Evolutionary conservation across 2,797 vertebrate species (phyloP).

Genomic region (Cryptoblepharus egeriae): DNA sequence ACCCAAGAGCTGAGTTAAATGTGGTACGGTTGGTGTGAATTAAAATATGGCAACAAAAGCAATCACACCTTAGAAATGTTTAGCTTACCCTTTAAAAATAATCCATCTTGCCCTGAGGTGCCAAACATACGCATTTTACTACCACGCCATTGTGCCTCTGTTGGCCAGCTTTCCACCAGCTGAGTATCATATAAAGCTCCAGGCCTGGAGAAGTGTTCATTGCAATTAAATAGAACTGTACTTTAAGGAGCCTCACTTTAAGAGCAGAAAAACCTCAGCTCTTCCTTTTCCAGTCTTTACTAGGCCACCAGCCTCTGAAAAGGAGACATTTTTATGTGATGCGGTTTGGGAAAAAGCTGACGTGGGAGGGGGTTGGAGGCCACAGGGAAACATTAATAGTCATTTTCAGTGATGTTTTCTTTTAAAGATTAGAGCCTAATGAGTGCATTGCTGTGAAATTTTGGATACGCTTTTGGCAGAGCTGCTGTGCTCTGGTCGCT

Average conservation of each 20-base stretch:
- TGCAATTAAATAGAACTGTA: conserved; percentile 42
- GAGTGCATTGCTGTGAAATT: conserved; percentile 68
- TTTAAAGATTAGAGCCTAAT: conserved; percentile 65
- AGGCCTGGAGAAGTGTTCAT: conserved; percentile 18
- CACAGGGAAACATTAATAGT: conserved; percentile 61
- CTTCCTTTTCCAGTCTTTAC: conserved; percentile 47
- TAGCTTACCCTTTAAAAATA: conserved; percentile 44
- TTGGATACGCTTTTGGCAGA: conserved; percentile 70
- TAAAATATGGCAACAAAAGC: conserved; percentile 21
- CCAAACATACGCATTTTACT: conserved; percentile 37
- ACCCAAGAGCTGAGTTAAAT: conserved; percentile 28
- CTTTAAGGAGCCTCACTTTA: conserved; percentile 39
- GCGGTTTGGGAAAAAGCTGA: conserved; percentile 61
- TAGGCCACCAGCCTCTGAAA: conserved; percentile 31
- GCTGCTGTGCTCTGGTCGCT: conserved; percentile 12
- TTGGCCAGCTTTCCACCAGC: conserved; percentile 37
- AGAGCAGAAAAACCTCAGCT: conserved; percentile 26
- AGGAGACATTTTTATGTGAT: conserved; percentile 47
- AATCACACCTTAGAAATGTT: conserved; percentile 47
- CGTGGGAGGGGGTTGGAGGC: conserved; percentile 60
- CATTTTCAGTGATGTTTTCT: conserved; percentile 68
- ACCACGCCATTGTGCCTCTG: conserved; percentile 23
- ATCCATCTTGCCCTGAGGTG: conserved; percentile 21
- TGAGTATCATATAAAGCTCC: not conserved
- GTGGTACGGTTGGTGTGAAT: conserved; percentile 45